phyloP scores from a whole-genome alignment of 1,140 invertebrate species.

The Vollenhovia emeryi region DNA sequence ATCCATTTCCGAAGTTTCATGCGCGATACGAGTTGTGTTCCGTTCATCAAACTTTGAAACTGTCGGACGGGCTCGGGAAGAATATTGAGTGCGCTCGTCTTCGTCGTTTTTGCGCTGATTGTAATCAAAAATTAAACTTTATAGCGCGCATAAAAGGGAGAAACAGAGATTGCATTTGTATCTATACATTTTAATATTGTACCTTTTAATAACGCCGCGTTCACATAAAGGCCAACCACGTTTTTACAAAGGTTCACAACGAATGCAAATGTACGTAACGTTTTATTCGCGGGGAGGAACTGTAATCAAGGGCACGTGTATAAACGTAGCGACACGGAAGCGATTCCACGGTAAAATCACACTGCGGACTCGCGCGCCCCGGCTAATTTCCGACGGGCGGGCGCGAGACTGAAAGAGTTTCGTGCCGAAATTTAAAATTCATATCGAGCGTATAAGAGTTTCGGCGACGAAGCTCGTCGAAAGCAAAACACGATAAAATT shows the following conservation, averaged over 20 bases:
- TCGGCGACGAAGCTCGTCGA: not conserved
- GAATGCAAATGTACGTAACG: conserved; percentile 28
- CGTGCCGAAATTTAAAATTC: conserved; percentile 64
- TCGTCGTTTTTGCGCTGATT: not conserved
- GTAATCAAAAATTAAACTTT: not conserved
- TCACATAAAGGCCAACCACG: not conserved
- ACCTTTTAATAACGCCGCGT: not conserved
- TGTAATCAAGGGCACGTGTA: conserved; percentile 28
- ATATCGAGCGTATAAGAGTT: conserved; percentile 61
- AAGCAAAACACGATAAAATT: conserved; percentile 28
- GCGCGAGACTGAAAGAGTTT: conserved; percentile 7
- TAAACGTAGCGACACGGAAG: conserved; percentile 23
- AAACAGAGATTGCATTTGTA: not conserved
- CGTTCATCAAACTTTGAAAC: conserved; percentile 1
- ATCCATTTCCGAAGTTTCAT: conserved; percentile 39
- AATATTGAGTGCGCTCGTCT: not conserved
- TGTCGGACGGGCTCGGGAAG: not conserved
- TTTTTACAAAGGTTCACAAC: conserved; percentile 29
- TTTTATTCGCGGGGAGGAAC: conserved; percentile 25
- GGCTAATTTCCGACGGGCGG: conserved; percentile 10
- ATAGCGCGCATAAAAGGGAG: not conserved
- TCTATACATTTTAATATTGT: not conserved
- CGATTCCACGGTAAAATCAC: conserved; percentile 20
- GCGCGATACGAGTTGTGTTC: conserved; percentile 25
- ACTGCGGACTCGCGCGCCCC: not conserved